Percentiles rank a stretch among this genome's conserved stretches.
Conservation (phyloP, 2,113 vertebrate species). For the Gymnocephalus cernua region DNA sequence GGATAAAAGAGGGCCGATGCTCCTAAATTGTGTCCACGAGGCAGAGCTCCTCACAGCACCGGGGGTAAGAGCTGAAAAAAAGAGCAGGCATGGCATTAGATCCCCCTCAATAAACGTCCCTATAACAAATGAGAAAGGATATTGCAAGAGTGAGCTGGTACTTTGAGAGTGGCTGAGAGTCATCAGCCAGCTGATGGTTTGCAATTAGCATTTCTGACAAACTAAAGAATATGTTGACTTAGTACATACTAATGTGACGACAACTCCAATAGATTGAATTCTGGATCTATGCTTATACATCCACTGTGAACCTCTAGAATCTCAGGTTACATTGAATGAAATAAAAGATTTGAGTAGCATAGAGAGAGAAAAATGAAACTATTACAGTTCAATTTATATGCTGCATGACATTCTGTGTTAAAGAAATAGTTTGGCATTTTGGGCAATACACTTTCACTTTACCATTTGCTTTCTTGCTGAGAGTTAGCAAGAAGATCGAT, state of each 20-base stretch:
- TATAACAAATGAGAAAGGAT: conserved; percentile 31
- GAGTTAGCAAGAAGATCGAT: background rate
- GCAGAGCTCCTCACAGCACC: conserved; percentile 69
- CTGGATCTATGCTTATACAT: background rate
- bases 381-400: background rate
- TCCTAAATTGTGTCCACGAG: conserved; percentile 59
- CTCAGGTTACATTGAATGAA: conserved; percentile 6
- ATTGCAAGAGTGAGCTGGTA: conserved; percentile 50
- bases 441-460: background rate
- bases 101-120: conserved; percentile 31
- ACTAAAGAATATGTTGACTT: conserved; percentile 13
- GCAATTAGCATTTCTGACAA: conserved; percentile 21
- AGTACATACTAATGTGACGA: conserved; percentile 7
- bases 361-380: background rate
- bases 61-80: conserved; percentile 72
- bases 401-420: background rate
- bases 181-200: conserved; percentile 3
- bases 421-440: background rate
- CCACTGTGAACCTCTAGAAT: background rate
- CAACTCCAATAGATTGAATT: background rate
- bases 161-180: conserved; percentile 26
- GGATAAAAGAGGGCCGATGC: conserved; percentile 51
- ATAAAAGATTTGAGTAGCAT: background rate
- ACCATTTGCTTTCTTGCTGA: background rate
- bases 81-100: conserved; percentile 57